phyloP scores from a whole-genome alignment of 2,113 vertebrate species.

The Struthidea cinerea region DNA sequence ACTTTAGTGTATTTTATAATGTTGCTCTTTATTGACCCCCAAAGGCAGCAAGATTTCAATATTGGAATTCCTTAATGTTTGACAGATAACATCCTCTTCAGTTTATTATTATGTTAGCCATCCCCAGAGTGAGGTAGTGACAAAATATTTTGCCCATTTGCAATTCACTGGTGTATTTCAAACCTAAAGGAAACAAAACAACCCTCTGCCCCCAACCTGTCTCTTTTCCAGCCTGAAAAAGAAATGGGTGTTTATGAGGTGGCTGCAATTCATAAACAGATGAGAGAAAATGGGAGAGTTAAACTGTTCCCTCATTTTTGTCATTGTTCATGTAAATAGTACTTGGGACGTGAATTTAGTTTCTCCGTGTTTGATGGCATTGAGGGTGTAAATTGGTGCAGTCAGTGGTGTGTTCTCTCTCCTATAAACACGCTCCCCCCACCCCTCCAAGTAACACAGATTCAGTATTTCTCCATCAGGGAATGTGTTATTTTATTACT shows the following conservation, averaged over 20 bases:
- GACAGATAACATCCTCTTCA: not conserved
- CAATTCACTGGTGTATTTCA: not conserved
- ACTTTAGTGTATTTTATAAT: not conserved
- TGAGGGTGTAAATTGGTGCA: not conserved
- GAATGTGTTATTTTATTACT: not conserved
- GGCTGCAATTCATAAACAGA: not conserved
- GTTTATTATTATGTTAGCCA: not conserved
- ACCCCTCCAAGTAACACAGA: too few relatives aligned
- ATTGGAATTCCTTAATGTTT: not conserved
- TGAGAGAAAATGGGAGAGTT: not conserved
- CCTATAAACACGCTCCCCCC: not conserved
- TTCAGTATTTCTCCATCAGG: not conserved
- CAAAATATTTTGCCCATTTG: not conserved
- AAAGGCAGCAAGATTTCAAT: not conserved
- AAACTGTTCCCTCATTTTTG: not conserved
- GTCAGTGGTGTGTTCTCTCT: not conserved
- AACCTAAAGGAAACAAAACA: not conserved
- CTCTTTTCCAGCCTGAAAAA: not conserved
- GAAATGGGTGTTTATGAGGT: not conserved
- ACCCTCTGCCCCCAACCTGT: not conserved
- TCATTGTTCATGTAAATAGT: not conserved
- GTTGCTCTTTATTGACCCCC: slow-evolving; percentile 15
- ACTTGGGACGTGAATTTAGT: not conserved
- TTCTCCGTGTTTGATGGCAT: not conserved
- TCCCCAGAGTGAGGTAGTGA: not conserved